Base-by-base conservation (phyloP, 2,113 vertebrate species). In the Emberiza fucata region DNA sequence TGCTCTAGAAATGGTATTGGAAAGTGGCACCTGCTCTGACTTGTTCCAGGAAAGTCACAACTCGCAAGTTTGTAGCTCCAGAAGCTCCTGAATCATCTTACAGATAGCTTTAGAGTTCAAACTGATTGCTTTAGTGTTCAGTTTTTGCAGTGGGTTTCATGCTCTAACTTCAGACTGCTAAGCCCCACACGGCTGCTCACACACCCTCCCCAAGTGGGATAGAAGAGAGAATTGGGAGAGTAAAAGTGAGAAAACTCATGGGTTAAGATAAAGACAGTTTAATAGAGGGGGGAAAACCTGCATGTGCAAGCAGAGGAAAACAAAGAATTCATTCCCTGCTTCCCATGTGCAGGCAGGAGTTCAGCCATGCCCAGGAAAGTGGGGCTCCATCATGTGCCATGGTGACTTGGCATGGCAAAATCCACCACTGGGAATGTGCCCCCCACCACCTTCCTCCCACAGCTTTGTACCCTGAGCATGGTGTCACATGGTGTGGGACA, bases 361-460 rank as follows among this genome's bases (percentile, higher is more conserved):
- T 51, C 51, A 51, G 60, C 28, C 37, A 29, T n/a, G 6, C 61
- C 39, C 61, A 25, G 45, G 53, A 75, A 7, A 39, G 33, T 28
- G 24, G 39, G 6, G 24, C 6, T 75, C 70, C 20, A 12, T 47
- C 29, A 1, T 4, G 8, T 18, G 45, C 22, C 1, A 8, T 31
- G 24, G n/a, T 68, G 70, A 22, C 44, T 39, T 45, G 51, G 60
- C 5, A 29, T 39, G 37, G 39, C 44, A 45, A 51, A 37, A 23
- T 28, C 44, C 39, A 33, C 23, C 4, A 2, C 28, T 21, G 7
- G 1, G 1, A 40, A n/a, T 2, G 2, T 53, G 6, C 12, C 14
- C 13, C 9, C 11, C 5, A 0, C 22, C 44, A 11, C 44, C 51
- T 66, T 59, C 39, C 39, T 66, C 45, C 19, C 33, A 20, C 20